These are phyloP conservation scores for Centropus unirufus DNA, from an alignment of 2,113 vertebrate genomes.

Conservation along the genomic window DNA sequence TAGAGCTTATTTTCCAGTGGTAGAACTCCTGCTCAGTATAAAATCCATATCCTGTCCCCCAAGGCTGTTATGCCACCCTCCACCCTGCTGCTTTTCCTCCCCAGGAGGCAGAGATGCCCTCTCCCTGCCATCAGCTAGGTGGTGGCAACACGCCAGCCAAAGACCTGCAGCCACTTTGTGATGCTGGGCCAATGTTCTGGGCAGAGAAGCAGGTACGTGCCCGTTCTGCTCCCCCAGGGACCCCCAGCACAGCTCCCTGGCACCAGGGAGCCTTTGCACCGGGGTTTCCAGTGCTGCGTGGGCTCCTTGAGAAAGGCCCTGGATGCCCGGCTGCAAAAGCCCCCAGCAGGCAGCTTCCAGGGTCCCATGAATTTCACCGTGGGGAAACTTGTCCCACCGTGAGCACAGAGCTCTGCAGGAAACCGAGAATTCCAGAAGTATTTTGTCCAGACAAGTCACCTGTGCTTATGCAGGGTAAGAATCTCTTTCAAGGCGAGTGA, in stretches of 20 bases:
- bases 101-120: background rate
- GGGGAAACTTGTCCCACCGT: background rate
- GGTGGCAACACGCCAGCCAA: background rate
- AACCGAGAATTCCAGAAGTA: background rate
- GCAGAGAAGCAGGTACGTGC: background rate
- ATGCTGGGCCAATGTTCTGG: background rate
- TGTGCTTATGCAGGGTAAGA: background rate
- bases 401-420: background rate
- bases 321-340: background rate
- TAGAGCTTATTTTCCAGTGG: background rate
- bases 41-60: background rate
- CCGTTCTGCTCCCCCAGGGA: background rate
- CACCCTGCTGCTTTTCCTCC: background rate
- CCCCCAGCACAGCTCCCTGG: background rate
- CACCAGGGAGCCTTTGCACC: background rate
- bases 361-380: background rate
- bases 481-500: background rate
- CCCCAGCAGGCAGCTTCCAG: background rate
- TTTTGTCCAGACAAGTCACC: background rate
- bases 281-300: background rate
- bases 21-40: background rate
- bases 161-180: background rate
- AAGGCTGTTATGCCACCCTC: rapidly evolving
- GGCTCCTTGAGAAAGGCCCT: background rate
- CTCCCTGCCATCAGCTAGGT: background rate